Percentiles rank a stretch among this genome's conserved stretches.
Conservation (phyloP, 2,888 invertebrate genomes). For the Calameuta idolon region DNA sequence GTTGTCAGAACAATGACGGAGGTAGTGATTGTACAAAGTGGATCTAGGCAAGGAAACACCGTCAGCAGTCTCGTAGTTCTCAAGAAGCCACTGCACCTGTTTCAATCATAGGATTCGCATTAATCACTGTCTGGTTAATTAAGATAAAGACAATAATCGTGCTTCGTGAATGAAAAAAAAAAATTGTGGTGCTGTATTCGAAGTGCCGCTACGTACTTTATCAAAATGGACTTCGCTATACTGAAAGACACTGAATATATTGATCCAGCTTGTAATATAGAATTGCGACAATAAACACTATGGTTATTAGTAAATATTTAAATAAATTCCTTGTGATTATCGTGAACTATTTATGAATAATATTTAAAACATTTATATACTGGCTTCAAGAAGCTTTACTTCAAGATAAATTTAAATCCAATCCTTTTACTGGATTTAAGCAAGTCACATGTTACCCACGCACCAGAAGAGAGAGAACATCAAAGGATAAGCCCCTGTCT, state of each 20-base stretch:
- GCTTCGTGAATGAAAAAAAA: neutral
- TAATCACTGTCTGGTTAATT: neutral
- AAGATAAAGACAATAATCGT: neutral
- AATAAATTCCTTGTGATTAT: neutral
- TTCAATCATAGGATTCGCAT: conserved; percentile 7
- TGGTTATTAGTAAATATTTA: neutral
- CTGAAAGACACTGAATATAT: neutral
- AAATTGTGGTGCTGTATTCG: neutral
- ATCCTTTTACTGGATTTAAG: neutral
- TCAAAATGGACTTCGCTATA: neutral
- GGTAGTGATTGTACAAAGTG: conserved; percentile 96
- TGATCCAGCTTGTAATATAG: neutral
- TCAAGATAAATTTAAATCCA: neutral
- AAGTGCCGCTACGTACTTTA: neutral
- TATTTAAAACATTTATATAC: neutral
- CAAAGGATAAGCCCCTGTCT: neutral
- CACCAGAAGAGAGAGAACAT: neutral
- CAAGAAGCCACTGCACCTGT: conserved; percentile 93
- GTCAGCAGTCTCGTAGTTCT: conserved; percentile 98
- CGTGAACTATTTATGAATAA: neutral
- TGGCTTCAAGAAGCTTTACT: neutral
- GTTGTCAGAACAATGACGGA: conserved; percentile 92
- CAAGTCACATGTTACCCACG: neutral
- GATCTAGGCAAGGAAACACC: conserved; percentile 93
- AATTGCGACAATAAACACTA: no score